These are phyloP conservation scores for Lerema accius DNA, from an alignment of 1,140 invertebrate genomes.

Conservation along the genomic window DNA sequence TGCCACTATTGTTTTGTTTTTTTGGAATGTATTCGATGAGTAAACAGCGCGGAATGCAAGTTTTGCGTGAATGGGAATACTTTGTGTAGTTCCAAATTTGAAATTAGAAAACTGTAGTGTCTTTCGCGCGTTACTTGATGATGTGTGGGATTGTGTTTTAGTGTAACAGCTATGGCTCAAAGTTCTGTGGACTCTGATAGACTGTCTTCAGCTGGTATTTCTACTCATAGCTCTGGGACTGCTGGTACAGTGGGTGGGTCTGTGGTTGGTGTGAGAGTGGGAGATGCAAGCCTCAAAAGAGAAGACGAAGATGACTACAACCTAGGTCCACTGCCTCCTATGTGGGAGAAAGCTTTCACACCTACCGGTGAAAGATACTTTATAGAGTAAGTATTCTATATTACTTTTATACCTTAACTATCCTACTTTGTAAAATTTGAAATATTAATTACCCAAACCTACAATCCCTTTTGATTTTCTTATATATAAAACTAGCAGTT, in stretches of 20 bases:
- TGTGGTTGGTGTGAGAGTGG: constrained; percentile 70
- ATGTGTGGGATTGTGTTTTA: constrained; percentile 17
- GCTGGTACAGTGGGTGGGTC: constrained; percentile 73
- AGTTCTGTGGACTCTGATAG: constrained; percentile 76
- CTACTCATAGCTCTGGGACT: constrained; percentile 76
- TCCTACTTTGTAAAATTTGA: no score
- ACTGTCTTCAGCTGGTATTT: constrained; percentile 75
- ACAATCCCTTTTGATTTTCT: no score
- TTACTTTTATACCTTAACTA: no score
- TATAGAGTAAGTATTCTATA: constrained; percentile 92
- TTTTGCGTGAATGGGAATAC: constrained; percentile 26
- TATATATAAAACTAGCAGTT: no score
- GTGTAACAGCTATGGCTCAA: constrained; percentile 63
- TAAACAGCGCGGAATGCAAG: constrained; percentile 52
- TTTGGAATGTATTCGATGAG: constrained; percentile 66
- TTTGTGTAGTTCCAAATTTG: constrained; percentile 8
- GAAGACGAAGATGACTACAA: constrained; percentile 79
- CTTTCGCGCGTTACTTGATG: constrained; percentile 20
- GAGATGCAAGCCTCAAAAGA: constrained; percentile 62
- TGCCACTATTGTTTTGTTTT: constrained; percentile 77
- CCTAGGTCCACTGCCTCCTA: constrained; percentile 94
- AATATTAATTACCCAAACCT: no score
- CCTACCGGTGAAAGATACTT: constrained; percentile 98
- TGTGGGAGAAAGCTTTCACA: constrained; percentile 99
- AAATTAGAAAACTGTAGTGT: constrained; percentile 25